Evolutionary conservation across 2,888 invertebrate species (phyloP), one percentile per base, ranked within the genome.

Genomic region (Trilocha varians): DNA sequence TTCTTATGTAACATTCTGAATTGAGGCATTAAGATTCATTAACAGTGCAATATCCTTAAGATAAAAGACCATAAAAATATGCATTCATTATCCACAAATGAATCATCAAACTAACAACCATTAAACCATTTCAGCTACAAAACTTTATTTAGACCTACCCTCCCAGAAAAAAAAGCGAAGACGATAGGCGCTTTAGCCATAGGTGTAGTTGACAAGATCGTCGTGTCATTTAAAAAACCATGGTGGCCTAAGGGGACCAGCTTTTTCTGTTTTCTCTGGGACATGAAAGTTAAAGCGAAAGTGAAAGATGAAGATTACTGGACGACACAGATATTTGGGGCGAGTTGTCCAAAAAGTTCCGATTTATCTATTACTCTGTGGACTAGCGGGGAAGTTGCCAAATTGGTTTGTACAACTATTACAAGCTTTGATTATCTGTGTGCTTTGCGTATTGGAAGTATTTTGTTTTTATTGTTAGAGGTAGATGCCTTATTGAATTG

Each of bases 151-250:
- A 55, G 60, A 13, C 90, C 90, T 1, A 51, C 65, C 9, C 62
- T 90, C 32, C 87, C 88, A 5, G 35, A 60, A 4, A 54, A 58
- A 3, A 91, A 91, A 65, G 51, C 76, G 1, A 69, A 68, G 25
- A 82, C 87, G 1, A 89, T 91, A 17, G 54, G 88, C 70, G 70
- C 75, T 25, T 59, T 91, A 32, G 87, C 87, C 1, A 87, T 90
- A 49, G 92, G 92, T 1, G 41, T 53, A 0, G 32, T 52, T 3
- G 48, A 45, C 14, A 62, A 57, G 42, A 48, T 59, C 0, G 40
- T 53, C 1, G 33, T 59, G 0, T 15, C 39, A 0, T 62, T 59
- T 34, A 34, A 47, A 1, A 16, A 39, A 0, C 17, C 17, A 0
- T 57, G 57, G 57, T 59, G 55, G 55, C 33, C 45, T 3, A 13